A percentile compares a stretch with the other conserved stretches of the same genome.
phyloP scores from a whole-genome alignment of 2,888 invertebrate species.

The Heliconius erato region DNA sequence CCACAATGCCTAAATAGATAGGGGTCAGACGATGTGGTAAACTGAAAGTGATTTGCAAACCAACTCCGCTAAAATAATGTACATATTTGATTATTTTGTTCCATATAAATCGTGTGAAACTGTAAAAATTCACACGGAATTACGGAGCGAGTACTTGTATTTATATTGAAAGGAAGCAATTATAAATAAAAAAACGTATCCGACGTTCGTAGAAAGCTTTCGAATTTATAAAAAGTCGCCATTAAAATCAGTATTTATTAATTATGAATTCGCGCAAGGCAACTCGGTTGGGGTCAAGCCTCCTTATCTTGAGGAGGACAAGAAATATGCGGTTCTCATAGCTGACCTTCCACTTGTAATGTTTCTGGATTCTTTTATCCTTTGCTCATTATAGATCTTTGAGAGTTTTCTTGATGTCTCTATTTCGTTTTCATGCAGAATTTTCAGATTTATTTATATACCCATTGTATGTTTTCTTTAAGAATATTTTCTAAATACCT shows the following conservation, averaged over 20 bases:
- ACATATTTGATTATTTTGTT: neutral
- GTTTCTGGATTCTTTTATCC: conserved; percentile 67
- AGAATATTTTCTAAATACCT: neutral
- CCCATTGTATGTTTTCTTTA: no score
- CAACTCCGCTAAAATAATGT: neutral
- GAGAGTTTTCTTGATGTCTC: conserved; percentile 44
- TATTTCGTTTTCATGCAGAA: neutral
- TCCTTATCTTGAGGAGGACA: conserved; percentile 73
- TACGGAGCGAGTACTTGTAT: neutral
- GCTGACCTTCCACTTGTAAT: conserved; percentile 65
- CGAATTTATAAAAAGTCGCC: conserved; percentile 27
- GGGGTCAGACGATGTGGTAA: neutral
- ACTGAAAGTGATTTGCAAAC: neutral
- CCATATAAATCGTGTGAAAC: neutral
- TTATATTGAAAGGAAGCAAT: conserved; percentile 23
- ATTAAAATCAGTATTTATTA: conserved; percentile 46
- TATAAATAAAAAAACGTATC: neutral
- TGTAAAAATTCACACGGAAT: neutral
- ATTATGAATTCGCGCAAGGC: conserved; percentile 42
- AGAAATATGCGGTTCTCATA: conserved; percentile 74
- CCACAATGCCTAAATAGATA: neutral
- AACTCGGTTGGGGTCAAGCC: conserved; percentile 69
- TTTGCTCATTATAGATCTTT: conserved; percentile 55
- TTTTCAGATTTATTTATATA: neutral
- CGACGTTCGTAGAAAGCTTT: conserved; percentile 5